Percentiles rank a stretch among this genome's conserved stretches.
phyloP scores from a whole-genome alignment of 2,888 invertebrate species.

The Pammene aurita region DNA sequence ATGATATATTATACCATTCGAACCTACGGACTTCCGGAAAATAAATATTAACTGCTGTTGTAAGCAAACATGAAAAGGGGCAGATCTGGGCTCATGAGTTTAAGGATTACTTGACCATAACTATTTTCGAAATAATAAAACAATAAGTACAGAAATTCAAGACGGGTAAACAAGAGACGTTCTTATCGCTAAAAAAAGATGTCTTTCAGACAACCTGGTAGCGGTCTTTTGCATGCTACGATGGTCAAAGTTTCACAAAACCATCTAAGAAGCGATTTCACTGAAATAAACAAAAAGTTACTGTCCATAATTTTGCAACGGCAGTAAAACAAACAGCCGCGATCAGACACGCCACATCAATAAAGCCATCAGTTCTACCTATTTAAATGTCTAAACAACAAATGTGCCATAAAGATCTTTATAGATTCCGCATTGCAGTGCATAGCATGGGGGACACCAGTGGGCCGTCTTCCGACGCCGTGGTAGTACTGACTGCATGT shows the following conservation, averaged over 20 bases:
- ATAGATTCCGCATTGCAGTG: conserved; percentile 41
- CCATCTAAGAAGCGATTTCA: background rate
- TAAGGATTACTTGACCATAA: too few species aligned
- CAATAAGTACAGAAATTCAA: too few species aligned
- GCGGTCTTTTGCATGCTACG: background rate
- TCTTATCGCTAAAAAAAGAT: too few species aligned
- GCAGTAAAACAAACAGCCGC: background rate
- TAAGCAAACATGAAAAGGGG: conserved; percentile 17
- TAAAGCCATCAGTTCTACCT: conserved; percentile 10
- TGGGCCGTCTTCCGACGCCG: conserved; percentile 34
- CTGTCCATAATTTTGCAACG: background rate
- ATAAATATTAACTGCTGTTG: conserved; percentile 30
- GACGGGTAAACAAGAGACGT: too few species aligned
- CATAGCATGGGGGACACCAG: conserved; percentile 36
- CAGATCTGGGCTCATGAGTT: background rate
- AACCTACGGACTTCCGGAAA: conserved; percentile 19
- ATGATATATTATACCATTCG: conserved; percentile 33
- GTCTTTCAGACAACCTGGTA: too few species aligned
- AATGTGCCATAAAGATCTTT: conserved; percentile 32
- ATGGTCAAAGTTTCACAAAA: background rate
- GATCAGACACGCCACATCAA: background rate
- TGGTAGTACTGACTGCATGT: conserved; percentile 35
- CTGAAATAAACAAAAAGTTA: background rate
- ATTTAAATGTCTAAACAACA: conserved; percentile 26
- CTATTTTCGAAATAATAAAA: too few species aligned